phyloP scores from a whole-genome alignment of 2,888 invertebrate genomes.

The Drosophila neotestacea region DNA sequence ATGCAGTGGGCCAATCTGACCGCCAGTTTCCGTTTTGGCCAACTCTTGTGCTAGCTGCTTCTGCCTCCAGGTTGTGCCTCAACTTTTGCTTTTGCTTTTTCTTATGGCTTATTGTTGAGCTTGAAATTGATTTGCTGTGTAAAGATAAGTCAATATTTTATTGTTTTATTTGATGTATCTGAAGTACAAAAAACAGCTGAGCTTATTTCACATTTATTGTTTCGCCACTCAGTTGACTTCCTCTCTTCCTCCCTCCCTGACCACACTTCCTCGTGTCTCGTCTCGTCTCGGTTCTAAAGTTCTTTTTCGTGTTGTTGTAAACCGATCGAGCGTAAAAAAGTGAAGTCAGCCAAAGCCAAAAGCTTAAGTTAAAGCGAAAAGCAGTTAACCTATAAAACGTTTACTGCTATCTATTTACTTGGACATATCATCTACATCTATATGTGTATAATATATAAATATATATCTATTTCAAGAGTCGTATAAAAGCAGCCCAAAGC shows the following conservation, averaged over 20 bases:
- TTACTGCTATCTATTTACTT: constrained; percentile 24
- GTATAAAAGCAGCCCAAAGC: constrained; percentile 35
- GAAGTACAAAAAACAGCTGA: constrained; percentile 28
- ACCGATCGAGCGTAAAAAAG: constrained; percentile 69
- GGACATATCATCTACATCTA: constrained; percentile 15
- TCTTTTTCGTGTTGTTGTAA: constrained; percentile 37
- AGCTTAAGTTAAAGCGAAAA: constrained; percentile 40
- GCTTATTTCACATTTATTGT: constrained; percentile 64
- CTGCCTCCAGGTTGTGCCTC: not conserved
- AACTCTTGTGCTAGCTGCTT: constrained; percentile 21
- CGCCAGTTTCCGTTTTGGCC: constrained; percentile 49
- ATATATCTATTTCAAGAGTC: constrained; percentile 20
- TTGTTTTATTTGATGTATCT: constrained; percentile 55
- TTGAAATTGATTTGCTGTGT: constrained; percentile 60
- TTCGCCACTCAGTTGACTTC: constrained; percentile 34
- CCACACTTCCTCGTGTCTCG: not conserved
- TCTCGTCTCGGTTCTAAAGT: constrained; percentile 2
- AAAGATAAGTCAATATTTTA: constrained; percentile 66
- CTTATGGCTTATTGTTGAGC: constrained; percentile 20
- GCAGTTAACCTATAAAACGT: constrained; percentile 76
- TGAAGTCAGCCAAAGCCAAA: constrained; percentile 77
- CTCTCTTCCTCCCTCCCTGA: constrained; percentile 28
- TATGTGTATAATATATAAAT: constrained; percentile 3
- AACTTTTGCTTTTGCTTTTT: constrained; percentile 4
- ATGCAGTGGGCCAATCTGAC: constrained; percentile 40